phyloP scores from a whole-genome alignment of 2,797 vertebrate genomes.

The Myotis myotis region DNA sequence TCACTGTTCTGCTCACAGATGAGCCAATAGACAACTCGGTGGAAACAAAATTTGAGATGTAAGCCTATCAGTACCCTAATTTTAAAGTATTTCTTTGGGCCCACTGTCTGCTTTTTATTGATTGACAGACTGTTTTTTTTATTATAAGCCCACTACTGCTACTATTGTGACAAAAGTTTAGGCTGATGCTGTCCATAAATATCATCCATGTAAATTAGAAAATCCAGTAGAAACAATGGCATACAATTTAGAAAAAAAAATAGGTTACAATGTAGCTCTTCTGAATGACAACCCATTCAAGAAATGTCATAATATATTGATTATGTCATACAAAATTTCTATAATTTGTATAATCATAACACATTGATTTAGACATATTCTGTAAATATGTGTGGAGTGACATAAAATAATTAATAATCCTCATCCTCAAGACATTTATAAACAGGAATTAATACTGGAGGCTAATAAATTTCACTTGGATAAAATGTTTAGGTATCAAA shows the following conservation, averaged over 20 bases:
- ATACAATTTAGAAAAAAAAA: background rate
- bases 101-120: background rate
- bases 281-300: accelerated
- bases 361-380: background rate
- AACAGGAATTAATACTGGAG: background rate
- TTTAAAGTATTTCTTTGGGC: background rate
- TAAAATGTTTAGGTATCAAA: no score
- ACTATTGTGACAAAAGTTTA: background rate
- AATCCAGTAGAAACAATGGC: background rate
- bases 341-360: background rate
- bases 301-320: no score
- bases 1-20: accelerated
- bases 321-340: background rate
- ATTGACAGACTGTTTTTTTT: background rate
- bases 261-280: background rate
- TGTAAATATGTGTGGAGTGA: background rate
- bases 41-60: background rate
- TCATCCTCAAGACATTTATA: background rate
- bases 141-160: background rate
- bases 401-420: background rate
- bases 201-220: background rate
- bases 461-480: background rate
- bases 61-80: no score
- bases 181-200: background rate
- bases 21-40: accelerated